Percentiles rank a stretch among this genome's conserved stretches.
Evolutionary conservation across 2,113 vertebrate genomes (phyloP).

Genomic region (Nothocercus nigrocapillus): DNA sequence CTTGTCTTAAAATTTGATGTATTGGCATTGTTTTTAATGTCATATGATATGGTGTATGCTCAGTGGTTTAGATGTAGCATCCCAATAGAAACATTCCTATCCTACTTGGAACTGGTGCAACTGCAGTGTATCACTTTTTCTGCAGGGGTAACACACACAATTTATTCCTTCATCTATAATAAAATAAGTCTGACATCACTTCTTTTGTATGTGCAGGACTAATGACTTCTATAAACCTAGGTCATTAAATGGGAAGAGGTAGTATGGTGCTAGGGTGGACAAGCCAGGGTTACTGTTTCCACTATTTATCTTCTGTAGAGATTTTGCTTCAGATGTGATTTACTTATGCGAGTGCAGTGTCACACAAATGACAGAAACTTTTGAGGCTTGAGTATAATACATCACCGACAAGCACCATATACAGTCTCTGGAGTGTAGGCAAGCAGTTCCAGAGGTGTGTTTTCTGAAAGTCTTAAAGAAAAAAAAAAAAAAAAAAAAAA

Average conservation of each 20-base stretch:
- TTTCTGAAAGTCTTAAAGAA: too few species aligned
- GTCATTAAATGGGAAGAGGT: background rate
- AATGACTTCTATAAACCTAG: background rate
- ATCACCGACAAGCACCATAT: background rate
- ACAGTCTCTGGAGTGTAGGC: background rate
- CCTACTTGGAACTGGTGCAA: slow-evolving; percentile 11
- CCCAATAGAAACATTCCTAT: slow-evolving; percentile 20
- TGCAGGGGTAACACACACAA: background rate
- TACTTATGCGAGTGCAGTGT: background rate
- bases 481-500: too few species aligned
- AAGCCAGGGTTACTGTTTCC: background rate
- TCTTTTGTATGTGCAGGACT: background rate
- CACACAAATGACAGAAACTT: background rate
- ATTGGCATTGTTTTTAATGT: slow-evolving; percentile 1
- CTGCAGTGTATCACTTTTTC: background rate
- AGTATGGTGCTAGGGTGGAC: background rate
- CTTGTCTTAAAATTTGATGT: slow-evolving; percentile 16
- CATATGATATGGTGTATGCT: background rate
- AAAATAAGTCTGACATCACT: background rate
- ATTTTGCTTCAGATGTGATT: background rate
- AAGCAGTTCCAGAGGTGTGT: background rate
- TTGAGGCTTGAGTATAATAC: background rate
- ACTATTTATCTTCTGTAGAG: background rate
- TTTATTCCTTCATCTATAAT: slow-evolving; percentile 15
- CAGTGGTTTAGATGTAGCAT: slow-evolving; percentile 18